A percentile compares a stretch with the other conserved stretches of the same genome.
These are phyloP conservation scores for Pagetopsis macropterus DNA, from an alignment of 2,797 vertebrate species.

Conservation along the genomic window DNA sequence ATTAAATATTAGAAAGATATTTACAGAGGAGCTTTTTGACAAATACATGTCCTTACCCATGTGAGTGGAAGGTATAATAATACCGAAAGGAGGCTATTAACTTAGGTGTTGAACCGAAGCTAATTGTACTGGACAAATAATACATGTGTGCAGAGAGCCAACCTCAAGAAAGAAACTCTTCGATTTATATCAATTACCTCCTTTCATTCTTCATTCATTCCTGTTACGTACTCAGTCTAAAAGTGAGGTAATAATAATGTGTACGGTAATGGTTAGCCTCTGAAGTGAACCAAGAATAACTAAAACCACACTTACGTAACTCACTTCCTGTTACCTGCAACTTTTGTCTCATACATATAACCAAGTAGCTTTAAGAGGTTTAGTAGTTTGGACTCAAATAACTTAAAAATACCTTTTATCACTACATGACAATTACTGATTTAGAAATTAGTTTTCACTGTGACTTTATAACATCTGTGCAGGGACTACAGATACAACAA, in stretches of 20 bases:
- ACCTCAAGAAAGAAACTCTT: constrained; percentile 18
- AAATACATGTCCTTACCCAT: constrained; percentile 21
- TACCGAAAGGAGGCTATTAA: constrained; percentile 63
- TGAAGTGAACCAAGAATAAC: constrained; percentile 18
- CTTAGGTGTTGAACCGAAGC: constrained; percentile 31
- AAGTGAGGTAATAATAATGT: constrained; percentile 19
- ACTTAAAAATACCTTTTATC: constrained; percentile 15
- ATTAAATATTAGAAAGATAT: constrained; percentile 6
- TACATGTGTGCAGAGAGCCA: constrained; percentile 22
- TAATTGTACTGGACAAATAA: constrained; percentile 51
- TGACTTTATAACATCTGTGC: too few species aligned
- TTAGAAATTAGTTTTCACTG: neutral
- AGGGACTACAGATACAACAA: too few species aligned
- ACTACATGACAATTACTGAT: constrained; percentile 11
- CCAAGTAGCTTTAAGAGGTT: neutral
- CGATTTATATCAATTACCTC: constrained; percentile 32
- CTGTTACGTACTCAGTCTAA: constrained; percentile 17
- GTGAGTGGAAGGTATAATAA: constrained; percentile 42
- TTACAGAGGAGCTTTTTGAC: constrained; percentile 19
- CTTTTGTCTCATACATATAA: constrained; percentile 5
- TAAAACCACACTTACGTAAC: constrained; percentile 20
- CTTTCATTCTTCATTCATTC: constrained; percentile 28
- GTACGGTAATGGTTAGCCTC: constrained; percentile 43
- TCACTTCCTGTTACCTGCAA: neutral
- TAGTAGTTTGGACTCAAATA: neutral